These are phyloP conservation scores for Oceanodroma tethys DNA, from an alignment of 2,113 vertebrate species.

Conservation along the genomic window DNA sequence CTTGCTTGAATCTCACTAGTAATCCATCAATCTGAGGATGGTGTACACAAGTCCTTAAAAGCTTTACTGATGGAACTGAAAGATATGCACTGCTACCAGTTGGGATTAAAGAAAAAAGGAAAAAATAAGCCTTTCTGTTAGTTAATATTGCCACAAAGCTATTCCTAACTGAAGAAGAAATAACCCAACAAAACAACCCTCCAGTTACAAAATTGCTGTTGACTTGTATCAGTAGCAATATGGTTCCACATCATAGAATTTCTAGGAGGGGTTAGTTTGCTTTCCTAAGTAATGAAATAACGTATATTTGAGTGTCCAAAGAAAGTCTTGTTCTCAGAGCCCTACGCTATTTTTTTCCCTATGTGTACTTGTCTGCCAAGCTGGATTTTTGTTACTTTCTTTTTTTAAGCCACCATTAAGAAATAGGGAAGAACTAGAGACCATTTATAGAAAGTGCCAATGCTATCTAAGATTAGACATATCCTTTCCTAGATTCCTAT, in stretches of 20 bases:
- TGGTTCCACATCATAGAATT: neutral
- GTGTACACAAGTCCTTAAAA: neutral
- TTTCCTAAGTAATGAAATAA: slow-evolving; percentile 10
- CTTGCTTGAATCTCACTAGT: neutral
- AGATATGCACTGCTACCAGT: neutral
- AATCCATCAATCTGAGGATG: neutral
- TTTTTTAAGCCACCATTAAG: neutral
- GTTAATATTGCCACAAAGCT: neutral
- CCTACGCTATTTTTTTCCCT: neutral
- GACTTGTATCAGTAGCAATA: neutral
- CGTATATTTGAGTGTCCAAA: neutral
- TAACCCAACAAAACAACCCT: neutral
- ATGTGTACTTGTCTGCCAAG: neutral
- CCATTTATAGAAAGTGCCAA: neutral
- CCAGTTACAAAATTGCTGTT: no score
- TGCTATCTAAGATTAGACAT: neutral
- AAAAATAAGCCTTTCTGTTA: neutral
- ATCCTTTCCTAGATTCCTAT: neutral
- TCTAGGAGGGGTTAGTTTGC: slow-evolving; percentile 19
- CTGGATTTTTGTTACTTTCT: neutral
- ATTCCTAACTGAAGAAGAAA: neutral
- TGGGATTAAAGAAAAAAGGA: neutral
- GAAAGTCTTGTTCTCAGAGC: neutral
- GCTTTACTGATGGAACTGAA: neutral
- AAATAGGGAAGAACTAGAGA: neutral